Conservation (phyloP, 2,888 invertebrate genomes). For the Belgica antarctica region DNA sequence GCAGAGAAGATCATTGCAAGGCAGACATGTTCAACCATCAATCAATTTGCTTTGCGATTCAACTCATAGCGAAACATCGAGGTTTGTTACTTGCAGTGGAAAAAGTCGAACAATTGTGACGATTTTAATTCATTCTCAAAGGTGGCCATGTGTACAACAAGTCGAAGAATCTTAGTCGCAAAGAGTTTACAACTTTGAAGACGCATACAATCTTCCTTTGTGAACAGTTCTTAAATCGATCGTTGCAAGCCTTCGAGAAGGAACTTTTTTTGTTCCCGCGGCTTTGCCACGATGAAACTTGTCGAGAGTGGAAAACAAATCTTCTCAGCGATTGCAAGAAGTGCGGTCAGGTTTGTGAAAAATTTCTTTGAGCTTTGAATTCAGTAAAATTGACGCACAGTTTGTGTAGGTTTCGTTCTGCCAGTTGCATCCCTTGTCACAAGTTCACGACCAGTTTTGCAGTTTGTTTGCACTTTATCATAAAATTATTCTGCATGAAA, state of each 20-base stretch:
- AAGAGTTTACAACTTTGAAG: conserved; percentile 63
- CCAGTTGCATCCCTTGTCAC: conserved; percentile 53
- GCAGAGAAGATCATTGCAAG: conserved; percentile 61
- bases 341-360: conserved; percentile 59
- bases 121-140: conserved; percentile 47
- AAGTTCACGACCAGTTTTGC: conserved; percentile 54
- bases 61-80: conserved; percentile 59
- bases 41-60: conserved; percentile 62
- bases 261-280: conserved; percentile 68
- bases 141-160: conserved; percentile 60
- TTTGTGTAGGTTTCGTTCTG: conserved; percentile 58
- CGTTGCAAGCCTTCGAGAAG: conserved; percentile 64
- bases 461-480: conserved; percentile 62
- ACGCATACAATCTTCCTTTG: conserved; percentile 63
- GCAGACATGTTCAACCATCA: conserved; percentile 61
- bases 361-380: not conserved
- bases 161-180: conserved; percentile 57
- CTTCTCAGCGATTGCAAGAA: conserved; percentile 58
- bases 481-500: conserved; percentile 61
- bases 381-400: not conserved
- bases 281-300: conserved; percentile 59
- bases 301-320: conserved; percentile 59
- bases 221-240: conserved; percentile 60
- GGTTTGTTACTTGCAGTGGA: no score
- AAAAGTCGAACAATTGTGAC: conserved; percentile 46